These are phyloP conservation scores for Drosophila setosimentum DNA, from an alignment of 2,888 invertebrate genomes.

Conservation along the genomic window DNA sequence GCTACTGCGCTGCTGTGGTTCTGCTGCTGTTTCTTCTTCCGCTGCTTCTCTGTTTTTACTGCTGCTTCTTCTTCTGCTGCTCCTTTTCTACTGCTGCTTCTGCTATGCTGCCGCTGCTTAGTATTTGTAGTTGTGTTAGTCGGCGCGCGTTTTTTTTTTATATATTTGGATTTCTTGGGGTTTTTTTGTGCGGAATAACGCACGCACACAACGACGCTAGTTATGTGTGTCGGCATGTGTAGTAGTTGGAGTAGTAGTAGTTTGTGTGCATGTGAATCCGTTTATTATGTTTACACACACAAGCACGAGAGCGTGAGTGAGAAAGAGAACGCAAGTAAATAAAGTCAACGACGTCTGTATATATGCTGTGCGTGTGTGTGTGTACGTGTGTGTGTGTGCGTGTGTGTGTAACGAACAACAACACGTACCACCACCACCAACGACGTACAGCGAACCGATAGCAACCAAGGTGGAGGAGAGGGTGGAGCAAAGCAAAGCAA, in stretches of 20 bases:
- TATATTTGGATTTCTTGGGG: conserved; percentile 36
- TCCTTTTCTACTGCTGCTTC: neutral
- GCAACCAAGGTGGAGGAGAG: conserved; percentile 12
- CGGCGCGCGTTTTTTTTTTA: conserved; percentile 49
- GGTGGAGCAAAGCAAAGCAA: conserved; percentile 45
- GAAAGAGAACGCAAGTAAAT: conserved; percentile 23
- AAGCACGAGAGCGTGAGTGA: conserved; percentile 7
- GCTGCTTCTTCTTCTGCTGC: neutral
- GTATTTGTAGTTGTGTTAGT: conserved; percentile 51
- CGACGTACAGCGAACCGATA: conserved; percentile 33
- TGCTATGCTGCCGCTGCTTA: conserved; percentile 12
- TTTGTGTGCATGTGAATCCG: conserved; percentile 19
- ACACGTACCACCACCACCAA: conserved; percentile 37
- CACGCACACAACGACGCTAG: conserved; percentile 18
- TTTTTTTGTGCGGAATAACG: conserved; percentile 21
- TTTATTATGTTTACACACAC: conserved; percentile 46
- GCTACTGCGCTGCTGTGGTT: neutral
- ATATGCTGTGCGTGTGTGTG: neutral
- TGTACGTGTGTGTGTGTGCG: neutral
- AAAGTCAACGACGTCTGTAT: conserved; percentile 2
- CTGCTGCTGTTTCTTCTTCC: neutral
- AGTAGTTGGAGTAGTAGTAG: conserved; percentile 3
- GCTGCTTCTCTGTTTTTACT: neutral
- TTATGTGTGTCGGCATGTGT: conserved; percentile 7
- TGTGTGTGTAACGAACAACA: conserved; percentile 23